These are phyloP conservation scores for Bradypus variegatus DNA, from an alignment of 2,797 vertebrate genomes.

Conservation along the genomic window DNA sequence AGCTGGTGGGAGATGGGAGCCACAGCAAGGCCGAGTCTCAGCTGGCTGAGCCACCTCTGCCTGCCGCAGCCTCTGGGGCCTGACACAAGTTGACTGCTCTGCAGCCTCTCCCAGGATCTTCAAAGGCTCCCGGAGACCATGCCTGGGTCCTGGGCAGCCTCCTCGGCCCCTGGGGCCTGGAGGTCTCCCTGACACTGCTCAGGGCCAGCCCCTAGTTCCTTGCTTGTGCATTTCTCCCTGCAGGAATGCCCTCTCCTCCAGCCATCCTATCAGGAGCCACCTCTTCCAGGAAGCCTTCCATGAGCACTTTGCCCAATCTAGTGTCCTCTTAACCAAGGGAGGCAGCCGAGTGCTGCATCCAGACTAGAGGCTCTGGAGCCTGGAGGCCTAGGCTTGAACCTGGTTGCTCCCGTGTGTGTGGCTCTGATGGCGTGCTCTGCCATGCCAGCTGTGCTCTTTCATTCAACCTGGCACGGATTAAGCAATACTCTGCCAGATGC, in stretches of 20 bases:
- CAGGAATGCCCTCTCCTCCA: neutral
- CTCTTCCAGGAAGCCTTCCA: slow-evolving; percentile 1
- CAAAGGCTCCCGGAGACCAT: neutral
- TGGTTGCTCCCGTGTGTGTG: neutral
- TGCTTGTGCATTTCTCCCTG: neutral
- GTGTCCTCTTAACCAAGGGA: neutral
- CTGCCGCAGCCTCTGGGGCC: neutral
- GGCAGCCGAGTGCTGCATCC: neutral
- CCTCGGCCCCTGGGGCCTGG: neutral
- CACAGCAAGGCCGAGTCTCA: neutral
- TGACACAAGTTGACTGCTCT: neutral
- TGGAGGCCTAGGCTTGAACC: neutral
- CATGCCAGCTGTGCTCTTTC: neutral
- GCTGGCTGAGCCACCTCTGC: neutral
- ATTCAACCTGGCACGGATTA: neutral
- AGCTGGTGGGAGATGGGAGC: neutral
- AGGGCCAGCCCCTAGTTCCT: neutral
- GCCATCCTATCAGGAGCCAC: neutral
- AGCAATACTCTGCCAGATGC: neutral
- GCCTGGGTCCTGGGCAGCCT: neutral
- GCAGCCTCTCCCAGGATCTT: neutral
- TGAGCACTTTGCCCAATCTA: neutral
- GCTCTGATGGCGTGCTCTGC: neutral
- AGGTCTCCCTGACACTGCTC: neutral
- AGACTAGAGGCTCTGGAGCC: neutral